A percentile compares a stretch with the other conserved stretches of the same genome.
Evolutionary conservation across 2,888 invertebrate species (phyloP).

Genomic region (Caenorhabditis sp.): DNA sequence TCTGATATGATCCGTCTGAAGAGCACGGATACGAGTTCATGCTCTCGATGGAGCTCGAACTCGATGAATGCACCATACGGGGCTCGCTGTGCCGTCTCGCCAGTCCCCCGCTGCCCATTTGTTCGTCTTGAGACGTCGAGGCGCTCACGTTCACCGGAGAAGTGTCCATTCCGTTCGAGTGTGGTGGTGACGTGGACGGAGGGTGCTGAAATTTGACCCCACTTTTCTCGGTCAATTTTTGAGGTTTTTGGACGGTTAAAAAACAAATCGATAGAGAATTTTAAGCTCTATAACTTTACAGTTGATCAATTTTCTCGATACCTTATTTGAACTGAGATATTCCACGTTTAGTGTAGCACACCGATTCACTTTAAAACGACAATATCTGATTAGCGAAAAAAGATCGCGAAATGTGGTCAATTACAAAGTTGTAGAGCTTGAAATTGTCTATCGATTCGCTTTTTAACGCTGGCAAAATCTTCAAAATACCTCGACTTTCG

Average conservation of each 20-base stretch:
- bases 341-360: no score
- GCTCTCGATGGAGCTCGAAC: slow-evolving; percentile 60
- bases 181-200: slow-evolving; percentile 10
- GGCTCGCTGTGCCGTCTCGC: slow-evolving; percentile 59
- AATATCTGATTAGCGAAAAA: neutral
- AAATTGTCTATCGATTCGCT: no score
- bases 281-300: no score
- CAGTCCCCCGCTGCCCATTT: slow-evolving; percentile 17
- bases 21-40: slow-evolving; percentile 52
- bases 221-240: no score
- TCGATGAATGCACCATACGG: slow-evolving; percentile 61
- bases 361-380: neutral
- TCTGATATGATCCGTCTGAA: slow-evolving; percentile 51
- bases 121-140: slow-evolving; percentile 50
- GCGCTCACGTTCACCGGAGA: slow-evolving; percentile 21
- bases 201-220: slow-evolving; percentile 22
- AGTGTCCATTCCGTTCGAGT: slow-evolving; percentile 35
- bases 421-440: no score
- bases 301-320: no score
- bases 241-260: no score
- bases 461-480: no score
- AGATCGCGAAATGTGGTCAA: neutral
- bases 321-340: no score
- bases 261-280: no score
- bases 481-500: slow-evolving; percentile 44